A percentile compares a stretch with the other conserved stretches of the same genome.
Evolutionary conservation across 2,888 invertebrate species (phyloP).

Genomic region (Eristalinus sepulchralis): DNA sequence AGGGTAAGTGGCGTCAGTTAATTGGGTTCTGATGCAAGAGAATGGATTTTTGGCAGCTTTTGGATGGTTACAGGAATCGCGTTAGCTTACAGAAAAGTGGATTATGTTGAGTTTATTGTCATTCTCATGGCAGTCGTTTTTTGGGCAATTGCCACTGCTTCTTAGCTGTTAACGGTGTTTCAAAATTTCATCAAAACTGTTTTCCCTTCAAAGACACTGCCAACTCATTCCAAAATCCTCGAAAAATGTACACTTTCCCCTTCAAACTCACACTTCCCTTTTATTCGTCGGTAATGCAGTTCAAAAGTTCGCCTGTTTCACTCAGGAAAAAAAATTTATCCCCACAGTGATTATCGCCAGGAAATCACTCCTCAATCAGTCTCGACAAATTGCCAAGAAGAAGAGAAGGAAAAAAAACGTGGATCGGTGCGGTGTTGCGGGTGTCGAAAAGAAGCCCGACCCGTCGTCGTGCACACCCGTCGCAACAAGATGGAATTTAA

Average conservation of each 20-base stretch:
- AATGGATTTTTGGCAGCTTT: background rate
- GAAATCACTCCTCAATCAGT: background rate
- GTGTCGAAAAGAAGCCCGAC: background rate
- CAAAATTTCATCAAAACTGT: too few relatives aligned
- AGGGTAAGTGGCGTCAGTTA: background rate
- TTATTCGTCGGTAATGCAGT: background rate
- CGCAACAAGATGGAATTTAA: constrained; percentile 15
- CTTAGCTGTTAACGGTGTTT: background rate
- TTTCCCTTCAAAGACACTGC: too few relatives aligned
- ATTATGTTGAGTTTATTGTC: background rate
- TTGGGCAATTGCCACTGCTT: background rate
- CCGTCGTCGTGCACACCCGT: background rate
- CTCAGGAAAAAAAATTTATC: background rate
- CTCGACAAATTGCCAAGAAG: background rate
- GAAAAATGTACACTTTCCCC: background rate
- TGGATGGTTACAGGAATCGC: background rate
- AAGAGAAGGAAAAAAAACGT: too few relatives aligned
- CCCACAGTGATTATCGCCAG: background rate
- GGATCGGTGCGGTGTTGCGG: background rate
- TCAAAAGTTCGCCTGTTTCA: background rate
- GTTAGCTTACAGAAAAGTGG: background rate
- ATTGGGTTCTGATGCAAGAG: background rate
- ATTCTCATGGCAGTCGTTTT: background rate
- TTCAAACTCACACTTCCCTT: background rate
- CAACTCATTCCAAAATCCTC: too few relatives aligned